Conservation (phyloP, 1,140 invertebrate genomes). For the Hyphantria cunea region DNA sequence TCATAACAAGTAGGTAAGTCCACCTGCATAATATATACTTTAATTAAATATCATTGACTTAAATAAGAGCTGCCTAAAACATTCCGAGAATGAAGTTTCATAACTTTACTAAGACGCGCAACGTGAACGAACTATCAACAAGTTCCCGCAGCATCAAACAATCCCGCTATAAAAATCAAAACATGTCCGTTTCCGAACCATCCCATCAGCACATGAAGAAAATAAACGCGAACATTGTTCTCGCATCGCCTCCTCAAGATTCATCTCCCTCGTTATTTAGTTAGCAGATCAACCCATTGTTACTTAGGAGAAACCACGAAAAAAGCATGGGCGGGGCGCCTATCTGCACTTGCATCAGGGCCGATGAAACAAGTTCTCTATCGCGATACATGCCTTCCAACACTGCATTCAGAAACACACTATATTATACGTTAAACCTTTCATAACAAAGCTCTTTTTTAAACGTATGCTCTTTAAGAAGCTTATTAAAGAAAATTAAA, state of each 20-base stretch:
- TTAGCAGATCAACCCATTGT: slow-evolving; percentile 80
- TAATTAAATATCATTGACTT: too few relatives aligned
- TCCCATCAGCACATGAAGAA: slow-evolving; percentile 35
- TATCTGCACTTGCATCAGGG: slow-evolving; percentile 67
- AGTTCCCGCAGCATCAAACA: slow-evolving; percentile 15
- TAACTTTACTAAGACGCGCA: not conserved
- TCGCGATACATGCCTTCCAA: slow-evolving; percentile 76
- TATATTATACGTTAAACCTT: slow-evolving; percentile 36
- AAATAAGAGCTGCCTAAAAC: too few relatives aligned
- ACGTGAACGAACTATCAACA: not conserved
- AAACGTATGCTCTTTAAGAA: slow-evolving; percentile 23
- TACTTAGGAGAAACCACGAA: slow-evolving; percentile 76
- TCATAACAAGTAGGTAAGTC: too few relatives aligned
- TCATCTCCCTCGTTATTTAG: slow-evolving; percentile 77
- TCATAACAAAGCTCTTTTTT: slow-evolving; percentile 47
- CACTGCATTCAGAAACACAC: slow-evolving; percentile 38
- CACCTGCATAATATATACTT: too few relatives aligned
- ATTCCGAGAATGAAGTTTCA: too few relatives aligned
- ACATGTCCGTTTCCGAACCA: slow-evolving; percentile 15
- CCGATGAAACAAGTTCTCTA: slow-evolving; percentile 74
- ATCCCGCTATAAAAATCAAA: slow-evolving; percentile 27
- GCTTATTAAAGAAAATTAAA: slow-evolving; percentile 82
- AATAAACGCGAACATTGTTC: slow-evolving; percentile 58
- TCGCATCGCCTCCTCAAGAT: slow-evolving; percentile 57
- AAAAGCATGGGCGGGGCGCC: slow-evolving; percentile 77